Base-by-base conservation (phyloP, 2,888 invertebrate species). In the Clepsis dumicolana region DNA sequence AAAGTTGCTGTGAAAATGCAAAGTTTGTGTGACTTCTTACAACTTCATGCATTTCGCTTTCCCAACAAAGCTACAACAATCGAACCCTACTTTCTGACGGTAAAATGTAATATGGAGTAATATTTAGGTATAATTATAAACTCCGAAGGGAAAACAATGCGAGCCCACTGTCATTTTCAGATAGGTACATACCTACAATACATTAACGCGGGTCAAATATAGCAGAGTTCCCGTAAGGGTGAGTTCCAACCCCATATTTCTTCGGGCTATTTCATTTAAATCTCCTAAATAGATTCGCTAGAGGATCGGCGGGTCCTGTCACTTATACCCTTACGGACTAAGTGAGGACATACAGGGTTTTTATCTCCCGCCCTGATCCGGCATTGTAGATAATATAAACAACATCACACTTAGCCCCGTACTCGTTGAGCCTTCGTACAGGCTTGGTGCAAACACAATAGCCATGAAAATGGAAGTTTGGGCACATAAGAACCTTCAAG, bases 321-420 rank as follows among this genome's bases (percentile, higher is more conserved):
- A 38, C 38, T 48, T 60, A n/a, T n/a, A 18, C 62, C 61, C 62
- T 67, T 27, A 38, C 27, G 25, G 50, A 25, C 32, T 67, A 67
- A 62, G 62, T 67, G 62, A 53, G 25, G 62, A 62, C 56, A 62
- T 27, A n/a, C n/a, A 54, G 44, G 25, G 62, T 67, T 62, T 61
- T 56, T 62, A 56, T 59, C 59, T 56, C 56, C 56, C 18, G 32
- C 25, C 10, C 66, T 48, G 56, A 61, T 66, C 61, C 27, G 16
- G 48, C 14, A 35, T 62, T 21, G 48, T 53, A 44, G 44, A 61
- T 53, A 48, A 4, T 21, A 50, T 50, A 61, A 61, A 56, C 53
- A 66, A 48, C 62, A 48, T 56, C 25, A n/a, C 14, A 53, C 35
- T 61, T 61, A 61, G 7, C 14, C 21, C 25, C 14, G 4, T 24